Conservation (phyloP, 1,140 invertebrate species). For the Monochamus saltuarius region DNA sequence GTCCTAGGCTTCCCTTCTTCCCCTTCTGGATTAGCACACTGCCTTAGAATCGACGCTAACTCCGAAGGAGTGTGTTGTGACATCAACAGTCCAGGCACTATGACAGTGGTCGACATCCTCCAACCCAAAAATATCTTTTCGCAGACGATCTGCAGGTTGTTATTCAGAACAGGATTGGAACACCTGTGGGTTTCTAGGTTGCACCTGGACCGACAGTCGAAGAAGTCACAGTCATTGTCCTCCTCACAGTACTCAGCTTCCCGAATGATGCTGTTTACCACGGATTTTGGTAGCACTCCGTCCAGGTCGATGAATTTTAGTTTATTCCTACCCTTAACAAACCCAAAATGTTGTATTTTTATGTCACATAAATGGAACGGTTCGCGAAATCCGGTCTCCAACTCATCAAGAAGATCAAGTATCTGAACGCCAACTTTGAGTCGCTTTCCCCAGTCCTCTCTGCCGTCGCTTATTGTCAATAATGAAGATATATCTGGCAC, state of each 20-base stretch:
- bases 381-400: slow-evolving; percentile 60
- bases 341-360: slow-evolving; percentile 67
- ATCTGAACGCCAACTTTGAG: slow-evolving; percentile 61
- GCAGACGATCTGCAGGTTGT: slow-evolving; percentile 66
- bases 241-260: slow-evolving; percentile 54
- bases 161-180: slow-evolving; percentile 57
- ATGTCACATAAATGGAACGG: slow-evolving; percentile 67
- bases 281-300: slow-evolving; percentile 55
- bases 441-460: slow-evolving; percentile 55
- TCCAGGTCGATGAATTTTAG: slow-evolving; percentile 65
- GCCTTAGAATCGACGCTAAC: slow-evolving; percentile 56
- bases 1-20: slow-evolving; percentile 52
- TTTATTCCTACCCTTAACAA: slow-evolving; percentile 55
- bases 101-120: slow-evolving; percentile 60
- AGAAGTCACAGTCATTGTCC: slow-evolving; percentile 65
- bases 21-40: slow-evolving; percentile 58
- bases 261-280: slow-evolving; percentile 53
- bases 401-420: slow-evolving; percentile 60
- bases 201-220: slow-evolving; percentile 65
- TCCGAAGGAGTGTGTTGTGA: slow-evolving; percentile 58
- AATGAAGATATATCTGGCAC: slow-evolving; percentile 48
- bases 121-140: slow-evolving; percentile 66
- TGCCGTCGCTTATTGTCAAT: slow-evolving; percentile 49
- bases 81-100: slow-evolving; percentile 62
- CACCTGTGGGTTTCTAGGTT: slow-evolving; percentile 55